Base-by-base conservation (phyloP, 2,888 invertebrate genomes). In the Flexamia atlantica region DNA sequence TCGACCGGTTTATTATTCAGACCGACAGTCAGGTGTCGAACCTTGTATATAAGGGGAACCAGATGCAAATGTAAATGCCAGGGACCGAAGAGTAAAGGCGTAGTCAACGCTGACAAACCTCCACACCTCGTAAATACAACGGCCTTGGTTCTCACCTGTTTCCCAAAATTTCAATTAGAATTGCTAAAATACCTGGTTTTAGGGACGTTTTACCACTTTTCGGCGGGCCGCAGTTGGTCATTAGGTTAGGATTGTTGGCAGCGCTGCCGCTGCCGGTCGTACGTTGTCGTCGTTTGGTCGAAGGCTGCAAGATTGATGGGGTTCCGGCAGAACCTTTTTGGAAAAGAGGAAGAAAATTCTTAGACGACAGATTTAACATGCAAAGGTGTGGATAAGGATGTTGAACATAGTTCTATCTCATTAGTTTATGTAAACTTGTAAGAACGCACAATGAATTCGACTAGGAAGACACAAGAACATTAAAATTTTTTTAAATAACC, bases 111-210 rank as follows among this genome's bases (percentile, higher is more conserved):
- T 14, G 46, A 4, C 46, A 17, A 9, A 46, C 12, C 12, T 7
- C 25, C 20, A 12, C 57, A 57, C 28, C 28, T 64, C 64, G 64
- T 64, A 64, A 64, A 64, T 3, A 64, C 28, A 28, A 12, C 30
- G 17, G n/a, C 64, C 64, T 64, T 64, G 64, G 64, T 1, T 1
- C 28, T 64, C 64, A 25, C 30, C 64, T 28, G 28, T 14, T 64
- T 25, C 30, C 64, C 64, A 25, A 30, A 64, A 64, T 30, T 64
- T 64, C 64, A 64, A 64, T 64, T 64, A 64, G 64, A 64, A 64
- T 64, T 64, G 64, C 64, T 64, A 64, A 64, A 64, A 64, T 30
- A 30, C 64, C 64, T 30, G 64, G 64, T 64, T 64, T 64, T 64
- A 30, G 64, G 64, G 14, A 64, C 53, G 28, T 64, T 64, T 64